Percentiles rank a stretch among this genome's conserved stretches.
These are phyloP conservation scores for Timema podura DNA, from an alignment of 2,888 invertebrate species.

Conservation along the genomic window DNA sequence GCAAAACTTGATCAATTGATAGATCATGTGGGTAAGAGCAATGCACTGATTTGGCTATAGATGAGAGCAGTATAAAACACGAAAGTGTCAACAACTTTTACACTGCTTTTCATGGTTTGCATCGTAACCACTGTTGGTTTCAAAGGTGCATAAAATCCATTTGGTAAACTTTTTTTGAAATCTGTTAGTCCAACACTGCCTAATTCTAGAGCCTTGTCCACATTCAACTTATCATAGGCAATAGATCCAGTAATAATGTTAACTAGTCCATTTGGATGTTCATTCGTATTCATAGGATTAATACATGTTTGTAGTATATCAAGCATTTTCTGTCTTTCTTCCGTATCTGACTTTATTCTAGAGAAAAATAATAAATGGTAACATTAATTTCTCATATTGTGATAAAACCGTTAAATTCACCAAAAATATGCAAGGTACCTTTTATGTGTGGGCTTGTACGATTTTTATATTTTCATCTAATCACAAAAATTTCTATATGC, in stretches of 20 bases:
- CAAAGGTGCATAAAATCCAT: slow-evolving; percentile 8
- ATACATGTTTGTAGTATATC: slow-evolving; percentile 10
- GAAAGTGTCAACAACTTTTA: too few relatives aligned
- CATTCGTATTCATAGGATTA: slow-evolving; percentile 6
- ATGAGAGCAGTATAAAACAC: slow-evolving; percentile 12
- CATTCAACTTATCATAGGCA: slow-evolving; percentile 2
- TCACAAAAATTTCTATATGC: too few relatives aligned
- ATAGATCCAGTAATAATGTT: slow-evolving; percentile 8
- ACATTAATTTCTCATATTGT: too few relatives aligned
- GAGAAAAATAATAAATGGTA: too few relatives aligned
- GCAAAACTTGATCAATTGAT: background rate
- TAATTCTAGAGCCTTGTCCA: slow-evolving; percentile 5
- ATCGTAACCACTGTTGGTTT: slow-evolving; percentile 13
- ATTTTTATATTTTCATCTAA: too few relatives aligned
- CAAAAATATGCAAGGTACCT: too few relatives aligned
- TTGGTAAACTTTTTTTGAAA: slow-evolving; percentile 5
- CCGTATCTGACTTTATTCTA: background rate
- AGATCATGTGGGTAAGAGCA: slow-evolving; percentile 7
- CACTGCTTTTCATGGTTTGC: slow-evolving; percentile 11
- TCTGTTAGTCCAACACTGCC: background rate
- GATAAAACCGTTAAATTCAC: too few relatives aligned
- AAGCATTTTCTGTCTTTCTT: slow-evolving; percentile 1
- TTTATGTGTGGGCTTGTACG: too few relatives aligned
- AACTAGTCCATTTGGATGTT: slow-evolving; percentile 9
- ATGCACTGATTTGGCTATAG: slow-evolving; percentile 9